A percentile compares a stretch with the other conserved stretches of the same genome.
Evolutionary conservation across 2,113 vertebrate genomes (phyloP).

Genomic region (Sebastes fasciatus): DNA sequence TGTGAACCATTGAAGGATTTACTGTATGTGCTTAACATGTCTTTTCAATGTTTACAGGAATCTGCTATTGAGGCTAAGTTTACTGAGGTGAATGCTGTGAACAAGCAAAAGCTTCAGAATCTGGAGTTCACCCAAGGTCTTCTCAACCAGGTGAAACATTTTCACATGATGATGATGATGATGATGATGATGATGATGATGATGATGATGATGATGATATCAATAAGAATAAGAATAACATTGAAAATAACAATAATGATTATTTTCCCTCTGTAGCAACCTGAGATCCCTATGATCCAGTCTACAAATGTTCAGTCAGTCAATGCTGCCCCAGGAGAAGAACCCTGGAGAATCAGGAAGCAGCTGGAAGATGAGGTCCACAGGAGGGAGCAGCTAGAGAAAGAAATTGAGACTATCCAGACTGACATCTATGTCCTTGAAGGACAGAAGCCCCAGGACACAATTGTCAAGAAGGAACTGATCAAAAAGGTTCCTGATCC

Average conservation of each 20-base stretch:
- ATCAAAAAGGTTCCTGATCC: slow-evolving; percentile 95
- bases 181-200: not conserved
- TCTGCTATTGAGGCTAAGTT: slow-evolving; percentile 91
- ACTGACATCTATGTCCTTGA: slow-evolving; percentile 90
- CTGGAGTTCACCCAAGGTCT: slow-evolving; percentile 93
- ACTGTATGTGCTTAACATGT: not conserved
- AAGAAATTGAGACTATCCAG: slow-evolving; percentile 88
- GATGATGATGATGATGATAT: not conserved
- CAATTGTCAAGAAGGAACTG: slow-evolving; percentile 91
- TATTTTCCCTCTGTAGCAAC: slow-evolving; percentile 84
- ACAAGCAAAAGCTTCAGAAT: slow-evolving; percentile 91
- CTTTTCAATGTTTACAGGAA: slow-evolving; percentile 85
- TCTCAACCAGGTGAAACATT: slow-evolving; percentile 89
- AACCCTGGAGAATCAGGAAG: slow-evolving; percentile 91
- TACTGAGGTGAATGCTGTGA: slow-evolving; percentile 92
- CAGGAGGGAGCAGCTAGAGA: slow-evolving; percentile 91
- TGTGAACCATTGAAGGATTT: not conserved
- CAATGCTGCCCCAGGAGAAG: slow-evolving; percentile 77
- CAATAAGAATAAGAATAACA: not conserved
- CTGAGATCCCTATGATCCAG: slow-evolving; percentile 80
- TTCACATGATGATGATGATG: not conserved
- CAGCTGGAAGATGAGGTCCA: slow-evolving; percentile 92
- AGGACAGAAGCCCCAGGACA: slow-evolving; percentile 91
- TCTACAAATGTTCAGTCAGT: slow-evolving; percentile 78
- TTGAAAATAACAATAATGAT: not conserved